Conservation (phyloP, 2,888 invertebrate species). For the Hirtodrosophila alboralis region DNA sequence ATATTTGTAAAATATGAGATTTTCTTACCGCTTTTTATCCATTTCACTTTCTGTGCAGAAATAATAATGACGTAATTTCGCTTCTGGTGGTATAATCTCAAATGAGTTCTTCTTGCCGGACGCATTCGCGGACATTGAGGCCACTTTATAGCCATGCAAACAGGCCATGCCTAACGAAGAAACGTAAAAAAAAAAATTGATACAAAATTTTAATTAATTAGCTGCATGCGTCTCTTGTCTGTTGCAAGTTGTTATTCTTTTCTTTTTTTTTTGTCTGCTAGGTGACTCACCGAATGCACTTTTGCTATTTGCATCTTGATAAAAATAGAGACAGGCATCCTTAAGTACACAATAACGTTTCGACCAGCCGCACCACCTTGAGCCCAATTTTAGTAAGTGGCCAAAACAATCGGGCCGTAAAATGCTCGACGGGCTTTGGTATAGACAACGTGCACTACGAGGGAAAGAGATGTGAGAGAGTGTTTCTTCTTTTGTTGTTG, state of each 20-base stretch:
- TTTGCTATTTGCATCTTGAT: slow-evolving; percentile 93
- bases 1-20: too few species aligned
- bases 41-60: slow-evolving; percentile 97
- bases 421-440: slow-evolving; percentile 91
- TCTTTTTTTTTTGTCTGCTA: neutral
- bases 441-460: slow-evolving; percentile 90
- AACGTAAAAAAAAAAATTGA: slow-evolving; percentile 36
- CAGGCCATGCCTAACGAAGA: slow-evolving; percentile 91
- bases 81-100: slow-evolving; percentile 94
- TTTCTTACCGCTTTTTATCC: slow-evolving; percentile 93
- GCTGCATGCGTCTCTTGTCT: slow-evolving; percentile 29
- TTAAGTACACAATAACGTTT: slow-evolving; percentile 96
- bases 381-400: slow-evolving; percentile 94
- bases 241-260: slow-evolving; percentile 1
- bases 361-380: slow-evolving; percentile 95
- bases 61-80: slow-evolving; percentile 93
- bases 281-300: slow-evolving; percentile 90
- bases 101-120: slow-evolving; percentile 96
- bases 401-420: slow-evolving; percentile 95
- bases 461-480: slow-evolving; percentile 12
- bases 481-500: neutral
- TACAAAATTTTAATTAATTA: slow-evolving; percentile 56
- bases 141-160: slow-evolving; percentile 92
- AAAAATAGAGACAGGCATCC: slow-evolving; percentile 97
- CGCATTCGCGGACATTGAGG: slow-evolving; percentile 91